Percentiles rank a stretch among this genome's conserved stretches.
Evolutionary conservation across 2,888 invertebrate species (phyloP).

Genomic region (Liopterus haemorrhoidalis): DNA sequence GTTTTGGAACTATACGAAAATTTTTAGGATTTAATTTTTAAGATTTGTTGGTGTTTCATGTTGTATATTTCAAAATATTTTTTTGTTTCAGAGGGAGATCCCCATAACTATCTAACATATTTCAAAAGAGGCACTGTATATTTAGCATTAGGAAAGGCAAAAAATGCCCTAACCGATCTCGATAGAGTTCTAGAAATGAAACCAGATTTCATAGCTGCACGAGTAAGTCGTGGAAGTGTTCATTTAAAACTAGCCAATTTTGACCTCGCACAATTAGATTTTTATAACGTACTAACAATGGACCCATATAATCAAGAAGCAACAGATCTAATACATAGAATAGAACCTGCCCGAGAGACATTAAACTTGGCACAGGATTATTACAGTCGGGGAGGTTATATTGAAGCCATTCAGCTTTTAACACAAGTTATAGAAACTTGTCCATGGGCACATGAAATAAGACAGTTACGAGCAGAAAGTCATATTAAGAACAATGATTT

Average conservation of each 20-base stretch:
- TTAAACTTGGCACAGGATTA: slow-evolving; percentile 60
- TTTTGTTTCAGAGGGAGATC: slow-evolving; percentile 78
- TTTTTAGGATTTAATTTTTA: too few species aligned
- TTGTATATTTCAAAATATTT: slow-evolving; percentile 16
- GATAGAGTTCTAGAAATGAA: slow-evolving; percentile 88
- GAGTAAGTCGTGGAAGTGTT: slow-evolving; percentile 70
- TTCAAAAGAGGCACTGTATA: slow-evolving; percentile 95
- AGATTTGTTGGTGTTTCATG: too few species aligned
- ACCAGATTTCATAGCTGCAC: slow-evolving; percentile 88
- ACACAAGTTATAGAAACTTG: slow-evolving; percentile 68
- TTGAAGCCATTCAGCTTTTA: slow-evolving; percentile 59
- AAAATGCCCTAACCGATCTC: slow-evolving; percentile 90
- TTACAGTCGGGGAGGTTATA: slow-evolving; percentile 52
- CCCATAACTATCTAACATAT: slow-evolving; percentile 90
- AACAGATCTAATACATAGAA: slow-evolving; percentile 57
- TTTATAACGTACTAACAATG: slow-evolving; percentile 62
- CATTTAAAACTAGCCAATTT: slow-evolving; percentile 85
- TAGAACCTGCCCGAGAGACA: slow-evolving; percentile 58
- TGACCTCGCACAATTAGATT: slow-evolving; percentile 75
- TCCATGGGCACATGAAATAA: slow-evolving; percentile 81
- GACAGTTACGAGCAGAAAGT: slow-evolving; percentile 82
- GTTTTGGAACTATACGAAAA: too few species aligned
- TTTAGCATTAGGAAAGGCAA: slow-evolving; percentile 91
- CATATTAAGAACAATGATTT: slow-evolving; percentile 73
- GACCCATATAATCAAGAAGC: slow-evolving; percentile 79